Conservation (phyloP, 2,113 vertebrate genomes). For the Rhagologus leucostigma region DNA sequence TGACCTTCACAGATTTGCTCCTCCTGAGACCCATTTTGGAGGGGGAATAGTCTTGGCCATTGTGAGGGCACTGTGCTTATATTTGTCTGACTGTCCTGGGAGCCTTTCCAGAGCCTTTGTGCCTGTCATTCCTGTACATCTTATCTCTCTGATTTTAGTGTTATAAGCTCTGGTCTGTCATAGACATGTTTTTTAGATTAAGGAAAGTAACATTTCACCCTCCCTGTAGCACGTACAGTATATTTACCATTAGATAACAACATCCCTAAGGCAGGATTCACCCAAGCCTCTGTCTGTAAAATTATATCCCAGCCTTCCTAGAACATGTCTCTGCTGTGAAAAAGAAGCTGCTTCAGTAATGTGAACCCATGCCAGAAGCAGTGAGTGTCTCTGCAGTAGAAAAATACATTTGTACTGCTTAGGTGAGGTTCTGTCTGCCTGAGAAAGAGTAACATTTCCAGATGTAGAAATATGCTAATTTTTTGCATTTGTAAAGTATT, state of each 20-base stretch:
- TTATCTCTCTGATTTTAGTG: not conserved
- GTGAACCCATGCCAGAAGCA: not conserved
- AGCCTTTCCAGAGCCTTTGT: not conserved
- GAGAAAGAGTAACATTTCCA: not conserved
- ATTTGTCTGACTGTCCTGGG: not conserved
- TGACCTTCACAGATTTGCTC: not conserved
- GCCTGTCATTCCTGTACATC: not conserved
- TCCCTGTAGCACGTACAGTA: not conserved
- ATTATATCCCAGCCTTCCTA: not conserved
- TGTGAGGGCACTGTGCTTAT: fast-evolving
- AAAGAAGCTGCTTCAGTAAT: not conserved
- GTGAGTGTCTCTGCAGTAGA: not conserved
- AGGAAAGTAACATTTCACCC: not conserved
- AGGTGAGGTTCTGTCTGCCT: not conserved
- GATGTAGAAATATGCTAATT: not conserved
- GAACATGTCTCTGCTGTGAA: not conserved
- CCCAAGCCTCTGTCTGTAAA: not conserved
- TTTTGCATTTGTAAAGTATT: not conserved
- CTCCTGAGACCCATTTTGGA: not conserved
- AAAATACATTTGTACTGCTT: not conserved
- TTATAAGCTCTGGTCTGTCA: not conserved
- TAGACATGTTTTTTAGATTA: not conserved
- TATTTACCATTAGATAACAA: not conserved
- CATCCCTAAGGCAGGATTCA: not conserved
- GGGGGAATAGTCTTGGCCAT: not conserved